A percentile compares a stretch with the other conserved stretches of the same genome.
These are phyloP conservation scores for Megaceryle torquata DNA, from an alignment of 2,113 vertebrate genomes.

Conservation along the genomic window DNA sequence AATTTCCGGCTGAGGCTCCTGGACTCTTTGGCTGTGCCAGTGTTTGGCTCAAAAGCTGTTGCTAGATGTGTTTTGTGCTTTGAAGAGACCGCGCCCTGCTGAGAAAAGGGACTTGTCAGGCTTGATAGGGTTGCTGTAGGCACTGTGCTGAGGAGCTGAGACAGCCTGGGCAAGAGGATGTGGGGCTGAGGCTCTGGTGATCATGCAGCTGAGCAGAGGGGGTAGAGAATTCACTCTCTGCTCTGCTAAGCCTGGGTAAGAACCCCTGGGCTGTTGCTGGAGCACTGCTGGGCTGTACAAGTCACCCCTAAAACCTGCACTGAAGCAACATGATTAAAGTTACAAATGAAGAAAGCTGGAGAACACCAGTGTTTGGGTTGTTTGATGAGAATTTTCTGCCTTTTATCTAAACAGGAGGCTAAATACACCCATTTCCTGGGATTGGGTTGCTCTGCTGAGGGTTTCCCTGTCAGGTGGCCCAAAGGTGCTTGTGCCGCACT, in stretches of 20 bases:
- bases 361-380: neutral
- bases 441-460: neutral
- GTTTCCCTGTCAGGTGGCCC: neutral
- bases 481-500: rapidly evolving
- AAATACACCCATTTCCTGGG: neutral
- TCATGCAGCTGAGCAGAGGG: rapidly evolving
- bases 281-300: neutral
- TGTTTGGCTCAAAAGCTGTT: neutral
- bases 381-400: neutral
- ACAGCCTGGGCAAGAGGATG: neutral
- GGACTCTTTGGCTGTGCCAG: neutral
- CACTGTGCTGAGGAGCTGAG: neutral
- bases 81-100: rapidly evolving
- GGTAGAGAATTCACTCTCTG: neutral
- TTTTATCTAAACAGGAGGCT: neutral
- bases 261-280: neutral
- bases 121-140: neutral
- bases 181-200: neutral
- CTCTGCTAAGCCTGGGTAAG: neutral
- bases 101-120: neutral
- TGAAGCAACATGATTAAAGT: neutral
- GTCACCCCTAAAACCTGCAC: neutral
- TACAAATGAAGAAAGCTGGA: neutral
- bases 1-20: neutral
- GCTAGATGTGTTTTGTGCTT: neutral